Conservation (phyloP, 2,113 vertebrate genomes). For the Dipodomys merriami region DNA sequence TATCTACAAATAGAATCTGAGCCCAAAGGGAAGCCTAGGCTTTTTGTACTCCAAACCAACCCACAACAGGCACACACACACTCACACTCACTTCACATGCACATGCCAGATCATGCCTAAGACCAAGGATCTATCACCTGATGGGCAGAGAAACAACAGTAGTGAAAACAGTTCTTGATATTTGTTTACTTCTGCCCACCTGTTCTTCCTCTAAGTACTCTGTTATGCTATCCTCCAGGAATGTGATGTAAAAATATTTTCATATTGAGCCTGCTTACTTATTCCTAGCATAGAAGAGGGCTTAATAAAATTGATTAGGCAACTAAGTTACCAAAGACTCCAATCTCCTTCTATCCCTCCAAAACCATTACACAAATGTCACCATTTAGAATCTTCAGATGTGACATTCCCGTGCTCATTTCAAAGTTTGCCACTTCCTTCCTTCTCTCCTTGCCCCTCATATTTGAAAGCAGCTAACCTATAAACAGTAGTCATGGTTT, state of each 20-base stretch:
- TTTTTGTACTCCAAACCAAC: not conserved
- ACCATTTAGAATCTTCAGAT: not conserved
- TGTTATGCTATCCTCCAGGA: no score
- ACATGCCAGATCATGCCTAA: not conserved
- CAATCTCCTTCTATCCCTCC: not conserved
- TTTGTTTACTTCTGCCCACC: not conserved
- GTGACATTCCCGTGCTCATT: not conserved
- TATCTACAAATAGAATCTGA: constrained; percentile 59
- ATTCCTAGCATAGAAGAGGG: not conserved
- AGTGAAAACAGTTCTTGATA: not conserved
- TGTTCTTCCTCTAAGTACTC: not conserved
- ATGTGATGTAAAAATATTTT: not conserved
- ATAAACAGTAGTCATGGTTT: no score
- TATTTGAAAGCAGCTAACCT: not conserved
- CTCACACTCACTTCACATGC: not conserved
- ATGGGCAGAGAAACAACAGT: not conserved
- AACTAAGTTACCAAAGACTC: not conserved
- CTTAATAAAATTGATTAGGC: not conserved
- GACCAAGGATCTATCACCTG: not conserved
- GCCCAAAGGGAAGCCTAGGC: constrained; percentile 34
- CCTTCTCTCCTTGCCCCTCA: not conserved
- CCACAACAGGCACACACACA: not conserved
- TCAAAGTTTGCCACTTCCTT: not conserved
- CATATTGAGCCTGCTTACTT: not conserved
- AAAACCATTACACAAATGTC: not conserved